Conservation (phyloP, 2,888 invertebrate species). For the Volucella bombylans region DNA sequence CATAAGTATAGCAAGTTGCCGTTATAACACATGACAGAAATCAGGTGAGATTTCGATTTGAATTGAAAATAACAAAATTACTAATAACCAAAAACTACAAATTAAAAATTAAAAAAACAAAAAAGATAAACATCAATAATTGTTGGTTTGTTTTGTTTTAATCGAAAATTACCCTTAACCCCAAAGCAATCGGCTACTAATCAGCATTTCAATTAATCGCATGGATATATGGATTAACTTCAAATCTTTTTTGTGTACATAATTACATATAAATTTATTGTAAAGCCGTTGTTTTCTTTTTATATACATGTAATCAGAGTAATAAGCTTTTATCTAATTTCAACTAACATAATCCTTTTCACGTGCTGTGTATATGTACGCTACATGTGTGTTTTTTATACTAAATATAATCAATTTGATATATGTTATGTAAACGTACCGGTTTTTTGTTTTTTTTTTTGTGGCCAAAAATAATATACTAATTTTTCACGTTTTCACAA, state of each 20-base stretch:
- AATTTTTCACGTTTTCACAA: background rate
- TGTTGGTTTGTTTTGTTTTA: slow-evolving; percentile 49
- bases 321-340: slow-evolving; percentile 53
- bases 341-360: slow-evolving; percentile 23
- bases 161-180: slow-evolving; percentile 2
- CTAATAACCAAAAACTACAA: background rate
- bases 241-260: slow-evolving; percentile 61
- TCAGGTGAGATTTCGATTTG: slow-evolving; percentile 76
- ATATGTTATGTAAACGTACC: background rate
- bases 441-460: no score
- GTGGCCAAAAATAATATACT: background rate
- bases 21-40: slow-evolving; percentile 77
- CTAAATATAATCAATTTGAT: slow-evolving; percentile 4
- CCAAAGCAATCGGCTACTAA: slow-evolving; percentile 57
- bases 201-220: slow-evolving; percentile 59
- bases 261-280: slow-evolving; percentile 51
- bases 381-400: slow-evolving; percentile 42
- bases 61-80: slow-evolving; percentile 6
- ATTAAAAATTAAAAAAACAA: slow-evolving; percentile 9
- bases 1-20: slow-evolving; percentile 77
- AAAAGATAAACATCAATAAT: slow-evolving; percentile 14
- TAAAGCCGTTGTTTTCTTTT: slow-evolving; percentile 25
- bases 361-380: slow-evolving; percentile 60
- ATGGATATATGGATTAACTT: slow-evolving; percentile 63
- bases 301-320: slow-evolving; percentile 14